Percentiles rank a stretch among this genome's conserved stretches.
Conservation (phyloP, 2,797 vertebrate species). For the Onychomys torridus region DNA sequence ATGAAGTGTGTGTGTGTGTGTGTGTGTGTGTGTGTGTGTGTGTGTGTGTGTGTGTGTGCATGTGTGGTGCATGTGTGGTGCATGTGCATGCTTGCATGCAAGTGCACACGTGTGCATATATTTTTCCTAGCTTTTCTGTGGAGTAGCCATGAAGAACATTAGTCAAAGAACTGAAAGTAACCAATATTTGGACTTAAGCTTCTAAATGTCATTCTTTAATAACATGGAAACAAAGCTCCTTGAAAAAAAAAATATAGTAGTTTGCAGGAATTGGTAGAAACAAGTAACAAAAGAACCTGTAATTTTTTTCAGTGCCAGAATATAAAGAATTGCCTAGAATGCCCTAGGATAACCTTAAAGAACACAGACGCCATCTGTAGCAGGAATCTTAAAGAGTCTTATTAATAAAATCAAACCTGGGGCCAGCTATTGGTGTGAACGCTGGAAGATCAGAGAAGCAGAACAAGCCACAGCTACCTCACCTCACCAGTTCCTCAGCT, state of each 20-base stretch:
- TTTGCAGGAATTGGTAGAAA: neutral
- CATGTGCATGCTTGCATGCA: too few relatives aligned
- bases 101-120: too few relatives aligned
- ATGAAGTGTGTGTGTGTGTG: neutral
- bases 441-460: too few relatives aligned
- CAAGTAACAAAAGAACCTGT: neutral
- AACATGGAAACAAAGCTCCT: neutral
- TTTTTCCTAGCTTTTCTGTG: neutral
- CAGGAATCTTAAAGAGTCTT: too few relatives aligned
- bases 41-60: too few relatives aligned
- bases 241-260: neutral
- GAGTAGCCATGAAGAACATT: neutral
- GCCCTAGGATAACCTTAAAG: too few relatives aligned
- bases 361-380: neutral
- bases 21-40: too few relatives aligned
- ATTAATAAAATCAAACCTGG: too few relatives aligned
- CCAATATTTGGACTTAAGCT: neutral
- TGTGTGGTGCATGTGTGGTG: too few relatives aligned
- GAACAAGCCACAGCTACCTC: too few relatives aligned
- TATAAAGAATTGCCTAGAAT: neutral
- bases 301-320: neutral
- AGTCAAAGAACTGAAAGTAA: neutral
- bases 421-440: too few relatives aligned
- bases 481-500: too few relatives aligned
- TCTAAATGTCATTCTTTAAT: neutral